Base-by-base conservation (phyloP, 2,888 invertebrate genomes). In the Drosophila niveifrons region DNA sequence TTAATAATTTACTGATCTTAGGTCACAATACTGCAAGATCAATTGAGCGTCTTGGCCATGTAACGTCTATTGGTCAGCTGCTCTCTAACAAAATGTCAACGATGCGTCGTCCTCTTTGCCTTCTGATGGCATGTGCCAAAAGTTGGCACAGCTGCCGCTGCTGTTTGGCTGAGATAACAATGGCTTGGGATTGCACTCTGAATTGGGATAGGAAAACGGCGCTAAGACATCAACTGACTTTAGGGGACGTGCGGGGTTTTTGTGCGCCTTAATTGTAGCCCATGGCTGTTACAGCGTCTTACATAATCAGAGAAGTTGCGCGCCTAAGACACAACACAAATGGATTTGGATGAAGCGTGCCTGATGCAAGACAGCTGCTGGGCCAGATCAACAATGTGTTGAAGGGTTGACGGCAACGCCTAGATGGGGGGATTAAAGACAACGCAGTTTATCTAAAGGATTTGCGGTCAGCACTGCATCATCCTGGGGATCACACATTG, bases 301-400 rank as follows among this genome's bases (percentile, higher is more conserved):
- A 84, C 68, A 80, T 85, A 81, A 85, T 72, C 74, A 50, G 28
- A 56, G 51, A 55, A 82, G 81, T 78, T 75, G 83, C 72, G 67
- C 67, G 69, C 73, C 71, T 44, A 71, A 57, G 66, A 66, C 59
- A 72, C 31, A 72, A 62, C 68, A 72, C 77, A 77, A 66, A 80
- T 63, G 62, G 63, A 72, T 79, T 77, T 64, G 48, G 48, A 72
- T 84, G 87, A 87, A 85, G 85, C 84, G 85, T 85, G 85, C 85
- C 85, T 81, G 77, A 84, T 84, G 72, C 75, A 56, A 78, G 58
- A 56, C 87, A 87, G 77, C 87, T 87, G 85, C 65, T 57, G 18
- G 56, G 34, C 31, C 13, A 62, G 74, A 80, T 80, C 81, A 55
- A 36, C 41, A 58, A 56, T 56, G n/a, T 36, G 77, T 59, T 64